Evolutionary conservation across 2,797 vertebrate species (phyloP), one percentile per base, ranked within the genome.

Genomic region (Acipenser oxyrinchus): DNA sequence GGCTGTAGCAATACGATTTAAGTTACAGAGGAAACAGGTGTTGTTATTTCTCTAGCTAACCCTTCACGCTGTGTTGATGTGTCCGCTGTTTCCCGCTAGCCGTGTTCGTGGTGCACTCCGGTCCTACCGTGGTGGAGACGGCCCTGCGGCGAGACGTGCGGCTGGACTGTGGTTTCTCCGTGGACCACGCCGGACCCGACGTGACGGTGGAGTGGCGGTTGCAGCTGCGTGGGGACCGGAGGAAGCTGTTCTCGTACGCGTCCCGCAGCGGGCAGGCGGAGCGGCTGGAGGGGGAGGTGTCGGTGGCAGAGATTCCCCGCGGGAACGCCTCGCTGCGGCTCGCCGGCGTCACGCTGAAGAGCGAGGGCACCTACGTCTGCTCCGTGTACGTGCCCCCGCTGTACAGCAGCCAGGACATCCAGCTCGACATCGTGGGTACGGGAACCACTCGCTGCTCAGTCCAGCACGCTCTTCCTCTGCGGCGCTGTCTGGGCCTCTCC

Each of bases 261-360:
- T 83, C 82, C 12, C 71, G 64, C 57, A 59, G 74, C 0, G 70
- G 78, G 4, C 61, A 59, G 59, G 76, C 8, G 0, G 51, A 82
- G 15, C 51, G 60, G 6, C 37, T 50, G 11, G 83, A 85, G 0
- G 63, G 37, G 0, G 83, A 83, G 0, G 75, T 87, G 6, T 68
- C n/a, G 0, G 1, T 73, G 10, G 86, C 65, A 66, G 63, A 75
- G 13, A 74, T 91, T 1, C 61, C 49, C 0, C 10, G 50, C 0
- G 90, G 91, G 12, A 82, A 88, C 0, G 87, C 83, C 6, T 84
- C 91, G 6, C 78, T 87, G 2, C 74, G 49, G 0, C 64, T 92
- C 10, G 70, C 73, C 13, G 71, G 52, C 9, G 49, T 79, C 52
- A 82, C 73, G 55, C 53, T 82, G 12, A 63, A 13, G 65, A 87